Evolutionary conservation across 2,888 invertebrate species (phyloP), one percentile per base, ranked within the genome.

Genomic region (Cryptops parisi): DNA sequence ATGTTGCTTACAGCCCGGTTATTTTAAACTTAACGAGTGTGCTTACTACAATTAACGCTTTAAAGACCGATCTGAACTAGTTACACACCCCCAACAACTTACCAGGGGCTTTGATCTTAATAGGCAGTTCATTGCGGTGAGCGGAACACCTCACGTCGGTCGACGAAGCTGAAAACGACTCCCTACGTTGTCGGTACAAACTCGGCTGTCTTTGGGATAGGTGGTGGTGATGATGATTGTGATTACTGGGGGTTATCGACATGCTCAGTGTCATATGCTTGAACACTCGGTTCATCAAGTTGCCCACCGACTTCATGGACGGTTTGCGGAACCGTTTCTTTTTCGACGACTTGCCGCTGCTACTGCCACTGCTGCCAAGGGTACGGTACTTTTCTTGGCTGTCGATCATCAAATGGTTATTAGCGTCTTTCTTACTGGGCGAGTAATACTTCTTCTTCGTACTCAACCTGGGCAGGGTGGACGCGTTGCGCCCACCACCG

Each of bases 261-360:
- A 41, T 44, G 15, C 22, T 23, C 24, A 22, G 22, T 15, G 51
- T 38, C 43, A 51, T 51, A 44, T 47, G 26, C 3, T 33, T 26
- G 6, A 47, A 27, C 47, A 51, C 44, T 26, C 44, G 41, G 19
- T 51, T 41, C 25, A 51, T n/a, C 1, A 51, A 43, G 27, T 44
- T 51, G 15, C 51, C 51, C 51, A 51, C 21, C 2, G 51, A 51
- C 27, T 51, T 51, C 51, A 51, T 51, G 27, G 43, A 43, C 26
- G 51, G 51, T 21, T 51, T 51, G 2, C 51, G 41, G 27, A 51
- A 51, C 9, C 51, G 19, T 26, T 51, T 51, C 26, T 51, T 51
- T 17, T 51, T 51, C 6, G 51, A 44, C n/a, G n/a, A n/a, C n/a
- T n/a, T n/a, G n/a, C n/a, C n/a, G n/a, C n/a, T n/a, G n/a, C n/a